Evolutionary conservation across 1,140 invertebrate genomes (phyloP).

Genomic region (Heliothis virescens): DNA sequence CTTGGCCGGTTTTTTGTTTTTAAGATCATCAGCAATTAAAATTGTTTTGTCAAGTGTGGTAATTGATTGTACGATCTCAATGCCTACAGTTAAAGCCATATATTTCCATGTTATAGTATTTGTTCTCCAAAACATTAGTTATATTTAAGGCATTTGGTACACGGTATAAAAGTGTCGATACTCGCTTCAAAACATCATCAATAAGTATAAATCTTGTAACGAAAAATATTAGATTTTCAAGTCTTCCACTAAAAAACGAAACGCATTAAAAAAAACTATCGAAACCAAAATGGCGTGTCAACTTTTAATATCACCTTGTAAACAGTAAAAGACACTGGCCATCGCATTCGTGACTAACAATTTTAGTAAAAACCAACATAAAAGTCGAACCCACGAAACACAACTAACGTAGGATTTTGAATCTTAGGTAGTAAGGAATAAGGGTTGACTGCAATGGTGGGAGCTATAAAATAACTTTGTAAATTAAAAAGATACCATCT

Average conservation of each 20-base stretch:
- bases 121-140: background rate
- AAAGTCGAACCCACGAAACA: background rate
- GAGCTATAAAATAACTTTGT: slow-evolving; percentile 53
- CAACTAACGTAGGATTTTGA: slow-evolving; percentile 14
- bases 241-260: background rate
- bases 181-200: background rate
- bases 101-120: no score
- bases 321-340: slow-evolving; percentile 67
- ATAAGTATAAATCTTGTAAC: background rate
- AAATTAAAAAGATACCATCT: slow-evolving; percentile 67
- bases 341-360: slow-evolving; percentile 76
- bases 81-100: background rate
- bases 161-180: background rate
- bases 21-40: slow-evolving; percentile 46
- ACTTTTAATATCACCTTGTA: slow-evolving; percentile 78
- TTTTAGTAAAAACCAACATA: slow-evolving; percentile 62
- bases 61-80: slow-evolving; percentile 27
- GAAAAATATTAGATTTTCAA: background rate
- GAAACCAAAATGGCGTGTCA: slow-evolving; percentile 73
- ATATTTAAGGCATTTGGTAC: background rate
- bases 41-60: slow-evolving; percentile 33
- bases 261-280: slow-evolving; percentile 60
- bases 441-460: background rate
- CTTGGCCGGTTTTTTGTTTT: no score
- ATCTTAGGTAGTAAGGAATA: background rate